Evolutionary conservation across 2,888 invertebrate genomes (phyloP).

Genomic region (Meghimatium bilineatum): DNA sequence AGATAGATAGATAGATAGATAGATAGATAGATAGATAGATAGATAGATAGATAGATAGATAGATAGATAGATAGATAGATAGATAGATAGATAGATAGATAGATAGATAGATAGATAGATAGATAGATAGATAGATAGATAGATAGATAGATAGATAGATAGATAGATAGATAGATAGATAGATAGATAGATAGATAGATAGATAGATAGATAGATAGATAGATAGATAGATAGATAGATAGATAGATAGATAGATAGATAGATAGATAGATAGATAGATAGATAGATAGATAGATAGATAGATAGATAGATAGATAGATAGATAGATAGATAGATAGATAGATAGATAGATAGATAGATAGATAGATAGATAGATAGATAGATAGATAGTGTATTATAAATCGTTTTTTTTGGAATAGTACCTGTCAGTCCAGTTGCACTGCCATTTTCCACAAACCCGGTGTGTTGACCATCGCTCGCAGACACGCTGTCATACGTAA

Average conservation of each 20-base stretch:
- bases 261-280: neutral
- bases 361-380: neutral
- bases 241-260: constrained; percentile 3
- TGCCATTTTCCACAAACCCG: neutral
- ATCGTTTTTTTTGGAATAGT: too few species aligned
- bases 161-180: too few species aligned
- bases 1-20: too few species aligned
- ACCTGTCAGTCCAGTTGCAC: constrained; percentile 28
- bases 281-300: neutral
- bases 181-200: too few species aligned
- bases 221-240: constrained; percentile 7
- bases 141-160: too few species aligned
- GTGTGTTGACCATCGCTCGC: neutral
- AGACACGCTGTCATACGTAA: neutral
- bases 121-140: too few species aligned
- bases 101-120: too few species aligned
- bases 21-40: too few species aligned
- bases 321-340: neutral
- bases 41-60: too few species aligned
- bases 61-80: too few species aligned
- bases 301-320: neutral
- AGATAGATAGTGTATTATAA: neutral
- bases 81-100: too few species aligned
- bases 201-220: neutral
- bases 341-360: constrained; percentile 12